Percentiles rank a stretch among this genome's conserved stretches.
These are phyloP conservation scores for Nomada ruficornis DNA, from an alignment of 2,888 invertebrate genomes.

Conservation along the genomic window DNA sequence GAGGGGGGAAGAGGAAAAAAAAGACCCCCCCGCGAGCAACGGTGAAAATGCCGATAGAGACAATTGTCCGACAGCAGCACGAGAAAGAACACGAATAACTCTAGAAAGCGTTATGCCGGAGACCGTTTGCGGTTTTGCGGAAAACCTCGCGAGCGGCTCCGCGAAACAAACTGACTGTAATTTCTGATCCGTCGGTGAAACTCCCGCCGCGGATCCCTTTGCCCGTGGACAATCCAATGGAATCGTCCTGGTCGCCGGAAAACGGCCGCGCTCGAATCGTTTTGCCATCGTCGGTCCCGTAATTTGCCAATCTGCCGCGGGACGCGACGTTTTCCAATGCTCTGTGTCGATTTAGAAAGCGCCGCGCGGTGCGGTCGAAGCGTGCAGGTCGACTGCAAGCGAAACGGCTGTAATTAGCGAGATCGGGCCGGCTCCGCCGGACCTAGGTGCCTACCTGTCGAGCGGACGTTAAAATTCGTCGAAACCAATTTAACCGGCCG, in stretches of 20 bases:
- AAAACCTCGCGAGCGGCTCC: constrained; percentile 34
- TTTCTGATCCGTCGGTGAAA: constrained; percentile 19
- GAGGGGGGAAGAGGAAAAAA: neutral
- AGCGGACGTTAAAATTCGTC: constrained; percentile 21
- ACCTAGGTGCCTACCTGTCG: neutral
- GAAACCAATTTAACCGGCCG: constrained; percentile 13
- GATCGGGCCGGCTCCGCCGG: constrained; percentile 25
- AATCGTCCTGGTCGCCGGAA: neutral
- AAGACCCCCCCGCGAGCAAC: neutral
- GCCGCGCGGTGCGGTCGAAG: neutral
- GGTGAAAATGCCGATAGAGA: constrained; percentile 51
- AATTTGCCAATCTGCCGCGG: constrained; percentile 45
- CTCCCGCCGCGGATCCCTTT: neutral
- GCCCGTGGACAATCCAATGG: neutral
- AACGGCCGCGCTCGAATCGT: constrained; percentile 9
- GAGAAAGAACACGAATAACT: constrained; percentile 6
- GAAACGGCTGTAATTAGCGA: constrained; percentile 64
- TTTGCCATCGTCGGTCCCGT: constrained; percentile 13
- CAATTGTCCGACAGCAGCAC: constrained; percentile 45
- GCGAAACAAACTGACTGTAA: constrained; percentile 2
- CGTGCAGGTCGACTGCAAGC: constrained; percentile 27
- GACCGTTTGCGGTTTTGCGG: constrained; percentile 34
- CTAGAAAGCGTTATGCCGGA: constrained; percentile 52
- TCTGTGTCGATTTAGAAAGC: constrained; percentile 53
- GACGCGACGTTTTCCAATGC: constrained; percentile 36